Conservation (phyloP, 2,888 invertebrate genomes). For the Diaprepes abbreviatus region DNA sequence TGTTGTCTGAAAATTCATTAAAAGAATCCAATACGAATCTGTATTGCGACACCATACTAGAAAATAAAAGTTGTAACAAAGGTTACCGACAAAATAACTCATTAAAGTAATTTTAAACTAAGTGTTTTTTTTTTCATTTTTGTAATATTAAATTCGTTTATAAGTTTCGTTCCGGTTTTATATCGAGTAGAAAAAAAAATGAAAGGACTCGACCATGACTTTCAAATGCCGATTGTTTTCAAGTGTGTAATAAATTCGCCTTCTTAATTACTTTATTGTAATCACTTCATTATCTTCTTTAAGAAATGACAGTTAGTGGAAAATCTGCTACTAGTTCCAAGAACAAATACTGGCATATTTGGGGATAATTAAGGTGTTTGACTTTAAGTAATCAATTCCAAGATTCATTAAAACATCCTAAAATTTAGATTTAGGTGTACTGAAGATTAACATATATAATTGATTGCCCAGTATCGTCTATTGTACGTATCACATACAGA, state of each 20-base stretch:
- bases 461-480: too few relatives aligned
- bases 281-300: constrained; percentile 14
- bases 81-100: constrained; percentile 7
- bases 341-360: too few relatives aligned
- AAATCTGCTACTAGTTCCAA: too few relatives aligned
- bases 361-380: too few relatives aligned
- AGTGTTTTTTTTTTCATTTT: constrained; percentile 8
- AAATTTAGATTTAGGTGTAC: too few relatives aligned
- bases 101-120: constrained; percentile 12
- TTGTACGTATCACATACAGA: too few relatives aligned
- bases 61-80: constrained; percentile 2
- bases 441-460: too few relatives aligned
- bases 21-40: background rate
- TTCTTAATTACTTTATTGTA: constrained; percentile 18
- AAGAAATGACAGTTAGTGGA: background rate
- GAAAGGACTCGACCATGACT: constrained; percentile 44
- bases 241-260: constrained; percentile 30
- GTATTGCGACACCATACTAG: background rate
- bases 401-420: too few relatives aligned
- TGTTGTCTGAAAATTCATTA: too few relatives aligned
- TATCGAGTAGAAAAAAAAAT: constrained; percentile 27
- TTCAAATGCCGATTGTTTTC: constrained; percentile 41
- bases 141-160: constrained; percentile 22
- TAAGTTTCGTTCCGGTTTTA: constrained; percentile 20
- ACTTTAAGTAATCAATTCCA: too few relatives aligned